Evolutionary conservation across 1,140 invertebrate genomes (phyloP).

Genomic region (Eciton burchellii): DNA sequence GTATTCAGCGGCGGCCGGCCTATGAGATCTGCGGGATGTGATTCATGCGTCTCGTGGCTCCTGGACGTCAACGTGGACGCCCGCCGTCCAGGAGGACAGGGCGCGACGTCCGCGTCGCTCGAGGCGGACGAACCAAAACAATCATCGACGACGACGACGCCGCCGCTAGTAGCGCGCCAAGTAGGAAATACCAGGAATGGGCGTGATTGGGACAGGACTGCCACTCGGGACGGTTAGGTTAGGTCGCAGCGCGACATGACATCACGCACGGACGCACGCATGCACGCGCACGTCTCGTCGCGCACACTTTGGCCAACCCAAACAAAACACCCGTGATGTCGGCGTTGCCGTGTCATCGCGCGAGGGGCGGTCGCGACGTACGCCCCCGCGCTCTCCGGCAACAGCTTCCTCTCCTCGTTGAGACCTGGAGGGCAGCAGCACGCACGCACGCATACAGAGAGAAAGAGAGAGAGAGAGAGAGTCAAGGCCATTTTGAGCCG

Average conservation of each 20-base stretch:
- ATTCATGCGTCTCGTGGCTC: too few species aligned
- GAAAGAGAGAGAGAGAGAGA: constrained; percentile 54
- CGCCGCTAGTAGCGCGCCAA: constrained; percentile 50
- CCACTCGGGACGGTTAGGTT: constrained; percentile 73
- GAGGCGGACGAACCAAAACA: constrained; percentile 14
- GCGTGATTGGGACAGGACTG: constrained; percentile 79
- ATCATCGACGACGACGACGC: constrained; percentile 17
- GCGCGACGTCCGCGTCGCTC: neutral
- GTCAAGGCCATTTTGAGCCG: constrained; percentile 79
- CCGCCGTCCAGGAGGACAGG: too few species aligned
- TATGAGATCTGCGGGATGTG: too few species aligned
- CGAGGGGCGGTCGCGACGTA: constrained; percentile 10
- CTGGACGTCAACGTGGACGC: too few species aligned
- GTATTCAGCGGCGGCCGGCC: neutral
- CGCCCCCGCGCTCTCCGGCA: neutral
- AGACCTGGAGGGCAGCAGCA: constrained; percentile 30
- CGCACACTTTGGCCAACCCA: constrained; percentile 9
- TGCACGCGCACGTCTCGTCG: neutral
- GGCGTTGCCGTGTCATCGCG: constrained; percentile 30
- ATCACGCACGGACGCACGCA: constrained; percentile 72
- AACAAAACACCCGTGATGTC: constrained; percentile 28
- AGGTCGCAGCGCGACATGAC: constrained; percentile 73
- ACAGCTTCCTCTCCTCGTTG: constrained; percentile 1
- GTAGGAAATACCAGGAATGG: constrained; percentile 79
- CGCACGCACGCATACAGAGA: constrained; percentile 22